Evolutionary conservation across 2,888 invertebrate genomes (phyloP).

Genomic region (Athetis lepigone): DNA sequence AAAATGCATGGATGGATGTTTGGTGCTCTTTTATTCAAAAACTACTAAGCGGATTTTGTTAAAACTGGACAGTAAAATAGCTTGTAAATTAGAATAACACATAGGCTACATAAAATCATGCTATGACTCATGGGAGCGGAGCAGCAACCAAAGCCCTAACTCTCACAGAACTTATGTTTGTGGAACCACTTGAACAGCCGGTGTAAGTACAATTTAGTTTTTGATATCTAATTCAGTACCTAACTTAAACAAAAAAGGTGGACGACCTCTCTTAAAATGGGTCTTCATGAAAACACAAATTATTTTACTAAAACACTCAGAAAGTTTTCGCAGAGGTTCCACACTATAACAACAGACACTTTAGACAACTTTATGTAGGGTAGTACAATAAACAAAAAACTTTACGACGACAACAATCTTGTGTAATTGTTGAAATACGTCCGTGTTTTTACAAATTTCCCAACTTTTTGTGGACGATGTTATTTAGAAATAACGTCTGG

Average conservation of each 20-base stretch:
- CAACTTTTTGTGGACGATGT: constrained; percentile 9
- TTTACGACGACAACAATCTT: constrained; percentile 8
- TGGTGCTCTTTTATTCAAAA: too few species aligned
- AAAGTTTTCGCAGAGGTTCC: constrained; percentile 19
- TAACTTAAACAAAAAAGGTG: constrained; percentile 1
- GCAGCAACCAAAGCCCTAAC: too few species aligned
- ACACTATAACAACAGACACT: constrained; percentile 15
- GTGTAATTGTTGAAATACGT: constrained; percentile 21
- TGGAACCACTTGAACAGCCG: too few species aligned
- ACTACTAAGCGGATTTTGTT: too few species aligned
- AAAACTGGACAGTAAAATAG: too few species aligned
- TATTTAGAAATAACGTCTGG: constrained; percentile 30
- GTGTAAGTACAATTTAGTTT: neutral
- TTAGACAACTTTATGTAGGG: constrained; percentile 12
- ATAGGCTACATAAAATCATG: too few species aligned
- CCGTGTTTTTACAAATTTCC: constrained; percentile 23
- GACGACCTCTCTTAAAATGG: neutral
- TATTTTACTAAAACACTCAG: constrained; percentile 16
- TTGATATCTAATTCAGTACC: neutral
- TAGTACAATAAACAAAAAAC: constrained; percentile 11
- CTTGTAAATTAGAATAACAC: too few species aligned
- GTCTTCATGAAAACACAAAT: constrained; percentile 2
- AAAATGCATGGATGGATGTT: too few species aligned
- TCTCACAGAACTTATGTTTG: too few species aligned
- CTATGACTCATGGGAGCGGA: too few species aligned